These are phyloP conservation scores for Pammene aurita DNA, from an alignment of 2,888 invertebrate genomes.

Conservation along the genomic window DNA sequence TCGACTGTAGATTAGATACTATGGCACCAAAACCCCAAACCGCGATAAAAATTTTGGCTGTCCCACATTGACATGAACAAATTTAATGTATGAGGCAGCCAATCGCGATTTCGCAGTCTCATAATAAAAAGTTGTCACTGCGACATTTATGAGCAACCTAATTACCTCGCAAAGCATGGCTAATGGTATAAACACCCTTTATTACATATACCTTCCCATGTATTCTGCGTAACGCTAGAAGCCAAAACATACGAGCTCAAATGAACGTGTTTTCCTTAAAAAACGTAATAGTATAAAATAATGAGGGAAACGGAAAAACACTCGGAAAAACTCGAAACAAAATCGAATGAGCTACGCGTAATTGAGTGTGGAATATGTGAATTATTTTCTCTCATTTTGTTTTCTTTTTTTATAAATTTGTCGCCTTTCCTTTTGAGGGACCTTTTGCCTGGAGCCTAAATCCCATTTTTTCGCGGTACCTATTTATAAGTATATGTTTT, in stretches of 20 bases:
- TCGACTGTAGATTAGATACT: too few relatives aligned
- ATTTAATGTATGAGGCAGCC: too few relatives aligned
- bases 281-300: constrained; percentile 29
- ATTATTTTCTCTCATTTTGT: constrained; percentile 32
- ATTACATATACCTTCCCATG: not conserved
- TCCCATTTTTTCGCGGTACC: constrained; percentile 3
- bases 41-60: too few relatives aligned
- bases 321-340: constrained; percentile 26
- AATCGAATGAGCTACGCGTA: constrained; percentile 27
- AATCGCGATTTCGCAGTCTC: too few relatives aligned
- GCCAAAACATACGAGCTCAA: not conserved
- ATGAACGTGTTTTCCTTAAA: constrained; percentile 1
- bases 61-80: too few relatives aligned
- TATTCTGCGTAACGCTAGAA: not conserved
- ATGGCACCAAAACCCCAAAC: too few relatives aligned
- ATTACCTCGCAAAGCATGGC: too few relatives aligned
- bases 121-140: too few relatives aligned
- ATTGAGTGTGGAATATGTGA: constrained; percentile 36
- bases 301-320: constrained; percentile 33
- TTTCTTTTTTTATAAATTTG: constrained; percentile 23
- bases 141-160: too few relatives aligned
- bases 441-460: constrained; percentile 9
- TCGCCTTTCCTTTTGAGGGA: constrained; percentile 21
- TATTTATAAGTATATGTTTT: too few relatives aligned
- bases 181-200: too few relatives aligned